Evolutionary conservation across 1,140 invertebrate species (phyloP).

Genomic region (Euwallacea similis): DNA sequence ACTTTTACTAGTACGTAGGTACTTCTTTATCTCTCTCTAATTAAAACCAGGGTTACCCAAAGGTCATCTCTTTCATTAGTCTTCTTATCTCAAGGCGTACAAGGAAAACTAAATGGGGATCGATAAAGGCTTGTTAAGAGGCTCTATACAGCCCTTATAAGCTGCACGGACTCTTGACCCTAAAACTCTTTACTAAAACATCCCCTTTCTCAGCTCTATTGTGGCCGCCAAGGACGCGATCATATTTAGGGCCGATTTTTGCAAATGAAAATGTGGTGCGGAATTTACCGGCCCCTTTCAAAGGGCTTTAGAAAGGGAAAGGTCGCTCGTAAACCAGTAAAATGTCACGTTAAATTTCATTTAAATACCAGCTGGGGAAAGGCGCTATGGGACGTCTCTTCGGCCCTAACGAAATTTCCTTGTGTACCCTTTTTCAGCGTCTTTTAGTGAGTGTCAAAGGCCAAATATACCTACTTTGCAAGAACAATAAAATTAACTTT

Average conservation of each 20-base stretch:
- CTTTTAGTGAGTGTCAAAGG: slow-evolving; percentile 29
- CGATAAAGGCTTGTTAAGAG: slow-evolving; percentile 10
- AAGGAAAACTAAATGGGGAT: neutral
- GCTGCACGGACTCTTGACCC: slow-evolving; percentile 22
- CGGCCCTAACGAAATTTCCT: slow-evolving; percentile 24
- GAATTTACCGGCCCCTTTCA: neutral
- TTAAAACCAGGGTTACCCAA: too few relatives aligned
- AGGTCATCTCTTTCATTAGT: too few relatives aligned
- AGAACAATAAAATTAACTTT: slow-evolving; percentile 31
- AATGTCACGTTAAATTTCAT: slow-evolving; percentile 36
- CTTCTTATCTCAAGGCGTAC: too few relatives aligned
- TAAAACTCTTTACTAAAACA: neutral
- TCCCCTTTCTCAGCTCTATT: slow-evolving; percentile 10
- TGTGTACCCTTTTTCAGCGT: slow-evolving; percentile 12
- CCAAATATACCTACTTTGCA: slow-evolving; percentile 28
- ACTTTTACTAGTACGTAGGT: too few relatives aligned
- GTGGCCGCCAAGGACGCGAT: slow-evolving; percentile 13
- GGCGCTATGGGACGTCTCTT: neutral
- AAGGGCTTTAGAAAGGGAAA: slow-evolving; percentile 9
- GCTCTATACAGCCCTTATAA: slow-evolving; percentile 20
- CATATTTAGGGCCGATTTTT: slow-evolving; percentile 13
- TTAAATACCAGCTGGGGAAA: slow-evolving; percentile 29
- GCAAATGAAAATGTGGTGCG: neutral
- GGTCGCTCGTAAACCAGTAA: slow-evolving; percentile 29
- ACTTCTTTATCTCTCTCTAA: too few relatives aligned